Base-by-base conservation (phyloP, 2,797 vertebrate species). In the Aplochiton taeniatus region DNA sequence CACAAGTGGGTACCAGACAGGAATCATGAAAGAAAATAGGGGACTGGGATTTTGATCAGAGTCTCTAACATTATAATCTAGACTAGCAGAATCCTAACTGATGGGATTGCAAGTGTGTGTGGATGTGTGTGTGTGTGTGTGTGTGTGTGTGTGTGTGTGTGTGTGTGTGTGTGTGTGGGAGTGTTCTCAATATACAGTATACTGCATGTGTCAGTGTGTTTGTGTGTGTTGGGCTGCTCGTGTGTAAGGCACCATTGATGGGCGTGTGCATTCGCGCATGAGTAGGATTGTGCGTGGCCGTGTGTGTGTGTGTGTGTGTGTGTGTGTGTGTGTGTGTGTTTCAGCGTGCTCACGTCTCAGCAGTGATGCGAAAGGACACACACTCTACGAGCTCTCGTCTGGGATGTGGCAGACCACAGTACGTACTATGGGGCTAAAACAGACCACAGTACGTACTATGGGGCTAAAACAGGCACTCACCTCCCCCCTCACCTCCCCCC, bases 351-450 rank as follows among this genome's bases (percentile, higher is more conserved):
- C 52, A 11, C 52, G 10, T 54, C 52, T 54, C 52, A 20, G 52
- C 52, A 11, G 52, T 18, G 18, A 54, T 54, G 18, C 19, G 18
- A 54, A 52, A 19, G 52, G 52, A 54, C 52, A 54, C 57, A 17
- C 42, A 46, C 17, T n/a, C 56, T 44, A 4, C 18, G 51, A 20
- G 16, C 52, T 19, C 16, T 45, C n/a, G 0, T 17, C 41, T 58
- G 56, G 14, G 56, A 17, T 44, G 11, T 20, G 52, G 52, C 16
- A 18, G 52, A 54, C n/a, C n/a, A n/a, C 16, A 54, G 52, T 5
- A 17, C 11, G 52, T 54, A 18, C 52, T 54, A 11, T 11, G 10
- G 16, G 49, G n/a, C n/a, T n/a, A n/a, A n/a, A n/a, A n/a, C 16
- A 18, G 52, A 54, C n/a, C n/a, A n/a, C 16, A 54, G 52, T 5